Evolutionary conservation across 2,888 invertebrate species (phyloP), one percentile per base, ranked within the genome.

Genomic region (Drosophila tanythrix): DNA sequence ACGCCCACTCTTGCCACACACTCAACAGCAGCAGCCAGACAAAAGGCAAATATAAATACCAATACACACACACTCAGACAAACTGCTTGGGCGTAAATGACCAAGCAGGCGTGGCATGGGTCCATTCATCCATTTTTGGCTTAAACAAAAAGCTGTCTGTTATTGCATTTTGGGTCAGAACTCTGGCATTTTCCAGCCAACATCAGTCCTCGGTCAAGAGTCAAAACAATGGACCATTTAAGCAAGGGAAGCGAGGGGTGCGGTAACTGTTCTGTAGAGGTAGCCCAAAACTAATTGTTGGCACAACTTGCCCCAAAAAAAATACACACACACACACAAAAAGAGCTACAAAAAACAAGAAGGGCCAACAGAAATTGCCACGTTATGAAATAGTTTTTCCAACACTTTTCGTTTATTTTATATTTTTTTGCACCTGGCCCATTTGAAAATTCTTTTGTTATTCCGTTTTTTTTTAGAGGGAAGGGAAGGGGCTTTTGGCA

Each of bases 21-120:
- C 50, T 3, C 21, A 15, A 15, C 46, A 46, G 21, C 33, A 33
- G 31, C 21, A 13, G 70, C 68, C 79, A 81, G 79, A 85, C 88
- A 85, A 85, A 87, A 76, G 85, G 72, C 79, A 76, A 81, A 81
- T 58, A 78, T 79, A 70, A 70, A 70, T 56, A 74, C 70, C 70
- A 58, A 66, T 43, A 61, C 74, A 63, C 29, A 57, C 36, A 43
- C 50, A 57, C 35, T 57, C 15, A 43, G 56, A 74, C 74, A 62
- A 69, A 56, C 75, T 70, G 62, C 75, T 66, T 56, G 75, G 62
- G 40, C 48, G n/a, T 48, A 35, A 40, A n/a, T 25, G 31, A 46
- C 4, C 11, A 15, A 10, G 11, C 15, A 48, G 70, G 74, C 55
- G 67, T 67, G 70, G 63, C 64, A 50, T 52, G 59, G 29, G 29